A percentile compares a stretch with the other conserved stretches of the same genome.
phyloP scores from a whole-genome alignment of 2,797 vertebrate species.

The Oophaga sylvatica region DNA sequence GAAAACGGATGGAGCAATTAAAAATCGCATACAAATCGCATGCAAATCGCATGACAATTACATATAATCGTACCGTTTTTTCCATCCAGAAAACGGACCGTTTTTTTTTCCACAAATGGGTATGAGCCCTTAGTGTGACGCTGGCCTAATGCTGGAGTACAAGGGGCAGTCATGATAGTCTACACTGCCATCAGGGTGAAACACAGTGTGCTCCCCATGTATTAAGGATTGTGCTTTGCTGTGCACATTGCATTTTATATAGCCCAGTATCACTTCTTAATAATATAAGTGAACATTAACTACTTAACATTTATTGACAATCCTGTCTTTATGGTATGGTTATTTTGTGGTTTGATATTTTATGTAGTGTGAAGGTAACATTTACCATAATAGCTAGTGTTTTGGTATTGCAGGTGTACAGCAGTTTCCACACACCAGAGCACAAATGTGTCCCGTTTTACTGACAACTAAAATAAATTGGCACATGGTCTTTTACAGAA shows the following conservation, averaged over 20 bases:
- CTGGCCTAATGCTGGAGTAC: neutral
- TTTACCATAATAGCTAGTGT: neutral
- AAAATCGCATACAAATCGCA: too few species aligned
- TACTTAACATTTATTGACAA: neutral
- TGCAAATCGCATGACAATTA: too few species aligned
- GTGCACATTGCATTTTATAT: neutral
- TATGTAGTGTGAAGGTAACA: neutral
- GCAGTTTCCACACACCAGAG: slow-evolving; percentile 22
- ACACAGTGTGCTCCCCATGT: neutral
- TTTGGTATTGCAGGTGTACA: slow-evolving; percentile 3
- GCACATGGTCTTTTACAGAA: slow-evolving; percentile 27
- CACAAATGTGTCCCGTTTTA: slow-evolving; percentile 4
- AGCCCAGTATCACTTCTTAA: neutral
- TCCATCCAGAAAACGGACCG: too few species aligned
- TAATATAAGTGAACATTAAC: neutral
- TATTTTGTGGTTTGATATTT: neutral
- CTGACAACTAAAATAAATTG: slow-evolving; percentile 30
- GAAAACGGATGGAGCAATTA: too few species aligned
- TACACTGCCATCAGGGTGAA: neutral
- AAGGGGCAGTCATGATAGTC: neutral
- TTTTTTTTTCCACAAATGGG: too few species aligned
- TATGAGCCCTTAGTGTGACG: too few species aligned
- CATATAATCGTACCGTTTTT: too few species aligned
- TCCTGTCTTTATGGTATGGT: neutral
- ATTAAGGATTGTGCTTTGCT: neutral